Evolutionary conservation across 2,113 vertebrate species (phyloP), one percentile per base, ranked within the genome.

Genomic region (Muscicapa adusta): DNA sequence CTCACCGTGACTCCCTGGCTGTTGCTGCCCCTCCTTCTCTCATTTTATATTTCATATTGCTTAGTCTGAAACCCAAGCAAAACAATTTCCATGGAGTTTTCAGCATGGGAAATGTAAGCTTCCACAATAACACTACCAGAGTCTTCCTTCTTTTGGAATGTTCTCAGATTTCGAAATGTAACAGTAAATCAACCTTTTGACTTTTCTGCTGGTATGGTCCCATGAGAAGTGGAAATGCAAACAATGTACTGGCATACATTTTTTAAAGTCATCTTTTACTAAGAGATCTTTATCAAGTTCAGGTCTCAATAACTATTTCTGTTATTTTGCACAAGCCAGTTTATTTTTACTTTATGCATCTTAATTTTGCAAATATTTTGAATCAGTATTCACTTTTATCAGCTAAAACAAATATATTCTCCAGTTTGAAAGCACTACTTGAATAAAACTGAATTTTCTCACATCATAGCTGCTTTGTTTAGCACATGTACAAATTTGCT

Each of bases 111-210:
- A 96, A 83, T 74, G 50, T 78, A 62, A 82, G 77, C 56, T 96
- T 81, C 94, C 91, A 95, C 68, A 94, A 65, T 71, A 95, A 43
- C 70, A 85, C 76, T 87, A 82, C 38, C 33, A 76, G 93, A 85
- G 65, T 91, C 94, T 93, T 96, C 95, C 50, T 95, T 92, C 96
- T 85, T 97, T 91, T 93, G 93, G 94, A 97, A 96, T 92, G 82
- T 89, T 94, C 90, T 97, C 97, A 95, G 15, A 71, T 97, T 97
- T 97, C 70, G 2, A 95, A 97, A 96, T 1, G 71, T 94, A 95
- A 53, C 85, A 93, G 74, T 94, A 90, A 91, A 94, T 91, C 88
- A 93, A 83, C 68, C 89, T 92, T 95, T 95, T 96, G 94, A 97
- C 95, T 96, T 97, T 95, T 96, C 84, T 95, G 89, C 92, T 94